Percentiles rank a stretch among this genome's conserved stretches.
Conservation (phyloP, 2,888 invertebrate genomes). For the Metalampra italica region DNA sequence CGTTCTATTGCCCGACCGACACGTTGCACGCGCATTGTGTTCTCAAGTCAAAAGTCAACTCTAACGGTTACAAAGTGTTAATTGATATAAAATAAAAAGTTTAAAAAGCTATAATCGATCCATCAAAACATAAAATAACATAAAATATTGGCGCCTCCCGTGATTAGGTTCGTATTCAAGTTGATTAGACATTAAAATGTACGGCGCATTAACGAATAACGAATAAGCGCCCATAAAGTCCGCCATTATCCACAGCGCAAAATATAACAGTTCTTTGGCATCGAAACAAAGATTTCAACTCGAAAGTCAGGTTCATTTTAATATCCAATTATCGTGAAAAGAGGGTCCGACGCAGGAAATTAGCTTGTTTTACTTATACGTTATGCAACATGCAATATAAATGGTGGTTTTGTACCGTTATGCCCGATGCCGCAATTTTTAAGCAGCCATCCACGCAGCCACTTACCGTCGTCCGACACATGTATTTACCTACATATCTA, state of each 20-base stretch:
- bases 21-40: not conserved
- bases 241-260: conserved; percentile 2
- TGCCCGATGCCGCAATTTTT: conserved; percentile 47
- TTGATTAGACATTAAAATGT: conserved; percentile 7
- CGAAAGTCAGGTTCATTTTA: conserved; percentile 26
- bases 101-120: not conserved
- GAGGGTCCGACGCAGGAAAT: conserved; percentile 54
- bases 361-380: conserved; percentile 49
- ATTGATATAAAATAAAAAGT: not conserved
- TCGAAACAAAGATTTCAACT: conserved; percentile 17
- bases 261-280: conserved; percentile 12
- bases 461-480: conserved; percentile 32
- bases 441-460: conserved; percentile 31
- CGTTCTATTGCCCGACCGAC: not conserved
- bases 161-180: conserved; percentile 10
- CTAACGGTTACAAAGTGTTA: not conserved
- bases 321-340: conserved; percentile 40
- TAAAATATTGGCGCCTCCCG: conserved; percentile 18
- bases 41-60: not conserved
- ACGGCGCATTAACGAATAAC: not conserved
- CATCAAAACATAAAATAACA: conserved; percentile 6
- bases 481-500: conserved; percentile 32
- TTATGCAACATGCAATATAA: conserved; percentile 53
- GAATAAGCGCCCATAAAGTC: not conserved
- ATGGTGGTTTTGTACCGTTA: conserved; percentile 63